Conservation (phyloP, 1,140 invertebrate species). For the Lordiphosa mommai region DNA sequence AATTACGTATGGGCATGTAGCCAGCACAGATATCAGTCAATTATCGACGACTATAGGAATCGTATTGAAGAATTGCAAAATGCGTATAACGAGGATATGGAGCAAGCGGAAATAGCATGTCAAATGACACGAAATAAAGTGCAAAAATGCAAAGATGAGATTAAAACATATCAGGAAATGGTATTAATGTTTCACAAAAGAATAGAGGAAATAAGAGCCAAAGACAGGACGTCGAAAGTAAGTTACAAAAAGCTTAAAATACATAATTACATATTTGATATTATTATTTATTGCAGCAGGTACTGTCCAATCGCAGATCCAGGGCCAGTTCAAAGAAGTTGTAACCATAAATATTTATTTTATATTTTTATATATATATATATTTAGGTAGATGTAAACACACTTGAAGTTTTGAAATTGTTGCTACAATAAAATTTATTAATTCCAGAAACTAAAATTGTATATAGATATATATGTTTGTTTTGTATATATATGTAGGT, state of each 20-base stretch:
- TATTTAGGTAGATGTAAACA: background rate
- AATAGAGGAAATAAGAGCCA: slow-evolving; percentile 3
- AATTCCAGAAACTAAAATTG: slow-evolving; percentile 74
- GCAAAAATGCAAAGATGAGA: slow-evolving; percentile 36
- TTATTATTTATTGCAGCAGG: no score
- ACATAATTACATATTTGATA: no score
- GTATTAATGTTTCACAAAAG: slow-evolving; percentile 23
- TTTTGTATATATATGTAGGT: slow-evolving; percentile 1
- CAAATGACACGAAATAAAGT: slow-evolving; percentile 11
- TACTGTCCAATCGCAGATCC: no score
- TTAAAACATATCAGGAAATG: slow-evolving; percentile 6
- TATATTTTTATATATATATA: background rate
- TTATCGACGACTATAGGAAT: slow-evolving; percentile 11
- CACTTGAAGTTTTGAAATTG: slow-evolving; percentile 27
- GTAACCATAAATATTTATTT: background rate
- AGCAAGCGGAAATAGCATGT: slow-evolving; percentile 8
- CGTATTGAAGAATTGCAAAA: slow-evolving; percentile 15
- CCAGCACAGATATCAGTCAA: background rate
- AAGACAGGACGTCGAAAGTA: slow-evolving; percentile 1
- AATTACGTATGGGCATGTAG: slow-evolving; percentile 1
- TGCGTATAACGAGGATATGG: slow-evolving; percentile 24
- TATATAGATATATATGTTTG: slow-evolving; percentile 66
- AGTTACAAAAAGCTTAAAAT: background rate
- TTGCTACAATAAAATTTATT: slow-evolving; percentile 73
- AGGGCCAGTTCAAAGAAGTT: no score